Percentiles rank a stretch among this genome's conserved stretches.
Conservation (phyloP, 2,888 invertebrate genomes). For the Eristalis pertinax region DNA sequence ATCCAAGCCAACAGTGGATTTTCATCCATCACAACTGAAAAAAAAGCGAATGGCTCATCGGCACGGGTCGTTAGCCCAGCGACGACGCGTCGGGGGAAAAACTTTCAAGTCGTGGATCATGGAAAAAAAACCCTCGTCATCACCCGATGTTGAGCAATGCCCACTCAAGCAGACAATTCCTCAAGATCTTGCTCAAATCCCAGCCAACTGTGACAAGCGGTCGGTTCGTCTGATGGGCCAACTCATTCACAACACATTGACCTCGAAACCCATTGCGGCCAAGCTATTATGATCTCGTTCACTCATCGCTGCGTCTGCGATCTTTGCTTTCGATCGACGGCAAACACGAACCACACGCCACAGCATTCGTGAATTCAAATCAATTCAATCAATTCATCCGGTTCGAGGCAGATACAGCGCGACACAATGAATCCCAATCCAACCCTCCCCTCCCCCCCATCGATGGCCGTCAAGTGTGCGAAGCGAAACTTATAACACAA, state of each 20-base stretch:
- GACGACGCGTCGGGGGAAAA: background rate
- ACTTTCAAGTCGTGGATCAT: background rate
- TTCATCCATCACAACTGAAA: no score
- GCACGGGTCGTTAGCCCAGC: background rate
- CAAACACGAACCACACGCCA: background rate
- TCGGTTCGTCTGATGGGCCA: background rate
- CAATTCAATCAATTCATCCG: slow-evolving; percentile 42
- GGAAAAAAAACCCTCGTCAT: background rate
- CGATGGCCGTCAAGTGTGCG: background rate
- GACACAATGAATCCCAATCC: background rate
- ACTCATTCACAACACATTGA: slow-evolving; percentile 29
- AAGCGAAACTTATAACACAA: slow-evolving; percentile 13
- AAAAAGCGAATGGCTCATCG: background rate
- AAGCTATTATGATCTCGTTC: slow-evolving; percentile 21
- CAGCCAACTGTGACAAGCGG: background rate
- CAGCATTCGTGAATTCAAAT: slow-evolving; percentile 12
- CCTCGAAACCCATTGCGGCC: slow-evolving; percentile 38
- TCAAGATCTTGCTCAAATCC: background rate
- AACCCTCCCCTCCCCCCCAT: no score
- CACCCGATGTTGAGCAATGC: background rate
- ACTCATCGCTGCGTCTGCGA: slow-evolving; percentile 5
- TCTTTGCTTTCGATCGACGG: slow-evolving; percentile 14
- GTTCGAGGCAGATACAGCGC: slow-evolving; percentile 38
- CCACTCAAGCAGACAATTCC: background rate
- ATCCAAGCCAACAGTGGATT: no score